Conservation (phyloP, 2,888 invertebrate genomes). For the Nasonovia ribisnigri region DNA sequence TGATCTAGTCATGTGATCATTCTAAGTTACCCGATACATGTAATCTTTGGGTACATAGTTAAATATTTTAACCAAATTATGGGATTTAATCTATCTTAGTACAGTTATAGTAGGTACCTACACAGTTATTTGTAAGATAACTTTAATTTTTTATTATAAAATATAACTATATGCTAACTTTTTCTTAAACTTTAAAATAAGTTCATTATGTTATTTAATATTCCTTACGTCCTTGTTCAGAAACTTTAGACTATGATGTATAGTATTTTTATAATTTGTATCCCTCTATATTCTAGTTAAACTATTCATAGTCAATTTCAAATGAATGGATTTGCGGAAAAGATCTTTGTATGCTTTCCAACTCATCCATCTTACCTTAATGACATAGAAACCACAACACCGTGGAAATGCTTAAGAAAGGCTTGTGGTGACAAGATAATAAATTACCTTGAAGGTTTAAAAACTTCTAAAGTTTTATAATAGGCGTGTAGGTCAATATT, state of each 20-base stretch:
- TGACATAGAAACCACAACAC: background rate
- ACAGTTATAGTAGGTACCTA: background rate
- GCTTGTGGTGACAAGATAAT: background rate
- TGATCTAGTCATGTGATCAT: background rate
- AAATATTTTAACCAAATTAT: background rate
- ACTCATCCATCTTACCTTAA: background rate
- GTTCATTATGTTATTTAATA: background rate
- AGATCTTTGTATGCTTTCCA: slow-evolving; percentile 6
- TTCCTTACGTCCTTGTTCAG: background rate
- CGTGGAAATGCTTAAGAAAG: background rate
- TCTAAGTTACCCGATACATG: background rate
- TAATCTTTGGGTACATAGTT: background rate
- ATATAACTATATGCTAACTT: background rate
- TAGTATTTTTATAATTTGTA: background rate
- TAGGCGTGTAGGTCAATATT: slow-evolving; percentile 9
- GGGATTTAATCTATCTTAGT: background rate
- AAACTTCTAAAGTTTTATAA: background rate
- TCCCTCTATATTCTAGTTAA: background rate
- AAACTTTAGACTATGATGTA: background rate
- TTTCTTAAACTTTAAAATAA: background rate
- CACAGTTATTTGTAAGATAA: background rate
- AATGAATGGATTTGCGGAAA: background rate
- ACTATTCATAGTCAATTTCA: background rate
- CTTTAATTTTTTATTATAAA: background rate
- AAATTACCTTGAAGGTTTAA: slow-evolving; percentile 20